Evolutionary conservation across 2,797 vertebrate species (phyloP), one percentile per base, ranked within the genome.

Genomic region (Chloroceryle inda): DNA sequence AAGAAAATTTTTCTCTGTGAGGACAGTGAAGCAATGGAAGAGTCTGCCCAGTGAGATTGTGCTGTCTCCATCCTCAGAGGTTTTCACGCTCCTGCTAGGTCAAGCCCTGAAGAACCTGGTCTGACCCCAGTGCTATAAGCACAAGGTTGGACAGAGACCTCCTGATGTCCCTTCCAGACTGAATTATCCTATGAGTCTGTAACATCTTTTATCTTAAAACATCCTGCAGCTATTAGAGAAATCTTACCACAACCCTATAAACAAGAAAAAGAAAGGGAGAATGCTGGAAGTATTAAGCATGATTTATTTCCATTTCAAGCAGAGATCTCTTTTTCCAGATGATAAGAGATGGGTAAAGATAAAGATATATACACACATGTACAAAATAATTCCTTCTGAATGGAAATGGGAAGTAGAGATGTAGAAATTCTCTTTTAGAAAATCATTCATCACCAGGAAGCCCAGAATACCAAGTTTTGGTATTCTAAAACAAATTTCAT

Each of bases 171-270:
- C 20, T 24, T 22, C 23, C 55, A 40, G 38, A 6, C 45, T 31
- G 35, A 68, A 42, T 63, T 45, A 37, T 27, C 37, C 44, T 38
- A 13, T 2, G 5, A 71, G 13, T 20, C 31, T 21, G 2, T 4
- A 42, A 11, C 3, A 50, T 17, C 26, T 66, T 77, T 55, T 29
- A 24, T 55, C 27, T 77, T 26, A 33, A 56, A 86, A 21, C 26
- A n/a, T 24, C 16, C 13, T 26, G 19, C 27, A 53, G 17, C 23
- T 44, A 2, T 33, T 10, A 33, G 29, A 61, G 27, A 69, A 59
- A 52, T 35, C 27, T 11, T 19, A 33, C 13, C n/a, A 68, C 11
- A 49, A 1, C 2, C 18, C 26, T 22, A 0, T 4, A 61, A 6
- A 49, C 11, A 68, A 37, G 31, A 24, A 77, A 38, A 11, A 27